Percentiles rank a stretch among this genome's conserved stretches.
Evolutionary conservation across 2,113 vertebrate species (phyloP).

Genomic region (Clinocottus analis): DNA sequence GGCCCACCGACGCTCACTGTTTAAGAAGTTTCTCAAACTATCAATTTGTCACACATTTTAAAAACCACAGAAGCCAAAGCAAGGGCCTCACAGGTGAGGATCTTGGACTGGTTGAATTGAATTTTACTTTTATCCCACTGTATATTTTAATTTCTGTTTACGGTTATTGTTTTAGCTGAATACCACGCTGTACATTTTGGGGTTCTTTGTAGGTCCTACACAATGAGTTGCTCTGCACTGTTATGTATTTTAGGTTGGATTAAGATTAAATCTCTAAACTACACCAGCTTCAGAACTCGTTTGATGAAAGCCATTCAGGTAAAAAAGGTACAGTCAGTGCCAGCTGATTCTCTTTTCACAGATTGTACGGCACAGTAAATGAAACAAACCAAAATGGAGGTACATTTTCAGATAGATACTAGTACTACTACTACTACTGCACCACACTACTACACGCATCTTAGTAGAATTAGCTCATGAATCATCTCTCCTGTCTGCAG

Average conservation of each 20-base stretch:
- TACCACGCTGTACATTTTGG: constrained; percentile 5
- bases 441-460: constrained; percentile 23
- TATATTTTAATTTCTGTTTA: constrained; percentile 45
- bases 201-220: background rate
- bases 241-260: constrained; percentile 26
- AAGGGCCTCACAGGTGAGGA: constrained; percentile 53
- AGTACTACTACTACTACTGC: background rate
- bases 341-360: constrained; percentile 23
- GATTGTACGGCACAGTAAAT: constrained; percentile 20
- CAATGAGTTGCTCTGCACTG: constrained; percentile 17
- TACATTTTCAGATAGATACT: constrained; percentile 31
- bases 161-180: constrained; percentile 39
- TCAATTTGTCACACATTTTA: constrained; percentile 20
- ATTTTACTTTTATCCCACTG: constrained; percentile 31
- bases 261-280: background rate
- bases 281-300: constrained; percentile 56
- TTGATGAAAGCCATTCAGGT: constrained; percentile 62
- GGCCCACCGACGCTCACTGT: constrained; percentile 54
- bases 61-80: constrained; percentile 73
- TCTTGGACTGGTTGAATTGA: constrained; percentile 27
- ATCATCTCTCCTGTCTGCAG: constrained; percentile 25
- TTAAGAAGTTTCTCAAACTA: constrained; percentile 34
- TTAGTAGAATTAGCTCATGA: background rate
- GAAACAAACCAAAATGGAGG: constrained; percentile 48
- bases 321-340: constrained; percentile 41